Evolutionary conservation across 2,797 vertebrate species (phyloP), one percentile per base, ranked within the genome.

Genomic region (Aphelocoma californica): DNA sequence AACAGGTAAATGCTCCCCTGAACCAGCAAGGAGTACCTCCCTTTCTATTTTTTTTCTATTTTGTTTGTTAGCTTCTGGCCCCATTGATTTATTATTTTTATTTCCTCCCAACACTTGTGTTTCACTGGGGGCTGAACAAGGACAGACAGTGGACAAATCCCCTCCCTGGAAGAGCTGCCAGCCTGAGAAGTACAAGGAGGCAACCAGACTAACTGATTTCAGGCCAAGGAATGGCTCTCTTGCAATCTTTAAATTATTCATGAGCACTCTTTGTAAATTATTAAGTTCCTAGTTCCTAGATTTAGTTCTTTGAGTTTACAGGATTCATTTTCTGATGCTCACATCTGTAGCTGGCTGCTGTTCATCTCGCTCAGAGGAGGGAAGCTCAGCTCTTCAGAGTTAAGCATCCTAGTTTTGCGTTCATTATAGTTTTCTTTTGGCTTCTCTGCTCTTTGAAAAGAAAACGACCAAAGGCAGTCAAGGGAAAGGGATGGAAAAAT

Each of bases 281-380:
- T 94, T 96, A 92, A 96, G 58, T 62, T 84, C 70, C 48, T 25
- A 53, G 66, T 88, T 86, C 87, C 92, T 77, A 93, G 89, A 90
- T 86, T 94, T 72, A 94, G 89, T 73, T 92, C 65, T 89, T 82
- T 88, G 82, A 91, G 72, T 94, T 93, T 91, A 93, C 73, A 92
- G 70, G 75, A 75, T 95, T 88, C 3, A 0, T 86, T 90, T 94
- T 81, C 50, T 75, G 87, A 94, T 56, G 51, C n/a, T 88, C 56
- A 81, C 56, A 60, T 88, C 80, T 86, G 82, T 78, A 92, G 87
- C 32, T 90, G 82, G 51, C 69, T 92, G 65, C 60, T 0, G 0
- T 84, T 96, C 51, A 47, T 81, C 91, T 91, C 29, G 23, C 29
- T 94, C 70, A 32, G 60, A 86, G 44, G 36, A 77, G 18, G 14